These are phyloP conservation scores for Indicator indicator DNA, from an alignment of 2,113 vertebrate species.

Conservation along the genomic window DNA sequence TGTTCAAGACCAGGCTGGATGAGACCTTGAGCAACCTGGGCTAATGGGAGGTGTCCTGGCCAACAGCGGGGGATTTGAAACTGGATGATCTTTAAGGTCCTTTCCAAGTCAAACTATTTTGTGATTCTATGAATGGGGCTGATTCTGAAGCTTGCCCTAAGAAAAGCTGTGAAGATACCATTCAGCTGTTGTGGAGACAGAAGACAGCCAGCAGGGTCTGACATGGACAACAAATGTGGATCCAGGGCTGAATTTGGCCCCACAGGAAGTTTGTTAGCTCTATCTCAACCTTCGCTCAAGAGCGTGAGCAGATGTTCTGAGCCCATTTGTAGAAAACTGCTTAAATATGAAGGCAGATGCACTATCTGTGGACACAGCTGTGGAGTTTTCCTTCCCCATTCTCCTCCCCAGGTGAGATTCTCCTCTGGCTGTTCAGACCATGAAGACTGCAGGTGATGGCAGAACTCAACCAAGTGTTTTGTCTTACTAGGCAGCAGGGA, in stretches of 20 bases:
- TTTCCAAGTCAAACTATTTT: no score
- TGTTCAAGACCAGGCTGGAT: no score
- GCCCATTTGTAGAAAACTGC: neutral
- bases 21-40: no score
- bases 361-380: no score
- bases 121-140: neutral
- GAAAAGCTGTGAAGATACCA: neutral
- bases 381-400: neutral
- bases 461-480: no score
- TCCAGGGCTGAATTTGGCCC: neutral
- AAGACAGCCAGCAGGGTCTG: neutral
- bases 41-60: no score
- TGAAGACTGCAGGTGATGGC: no score
- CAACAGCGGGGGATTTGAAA: no score
- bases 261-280: fast-evolving
- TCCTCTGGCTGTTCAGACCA: neutral
- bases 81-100: no score
- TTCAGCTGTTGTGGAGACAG: neutral
- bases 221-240: fast-evolving
- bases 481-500: neutral
- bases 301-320: neutral
- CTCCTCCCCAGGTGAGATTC: neutral
- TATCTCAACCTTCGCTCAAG: neutral
- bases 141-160: neutral
- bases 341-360: neutral